Evolutionary conservation across 2,797 vertebrate genomes (phyloP).

Genomic region (Taeniopygia guttata): DNA sequence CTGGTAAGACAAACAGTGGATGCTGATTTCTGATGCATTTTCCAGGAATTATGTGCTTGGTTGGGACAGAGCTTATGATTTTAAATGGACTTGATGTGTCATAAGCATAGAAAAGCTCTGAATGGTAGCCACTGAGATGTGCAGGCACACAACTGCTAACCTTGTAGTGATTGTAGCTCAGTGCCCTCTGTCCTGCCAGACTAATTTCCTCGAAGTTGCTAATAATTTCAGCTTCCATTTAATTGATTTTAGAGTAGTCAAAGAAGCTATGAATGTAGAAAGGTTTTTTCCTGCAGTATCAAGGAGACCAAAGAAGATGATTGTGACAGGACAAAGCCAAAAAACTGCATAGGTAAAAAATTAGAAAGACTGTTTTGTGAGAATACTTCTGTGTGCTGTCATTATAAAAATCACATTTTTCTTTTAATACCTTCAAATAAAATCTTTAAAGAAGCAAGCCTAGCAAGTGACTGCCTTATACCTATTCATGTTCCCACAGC

Average conservation of each 20-base stretch:
- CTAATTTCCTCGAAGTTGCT: neutral
- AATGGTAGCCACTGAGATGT: neutral
- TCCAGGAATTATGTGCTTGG: neutral
- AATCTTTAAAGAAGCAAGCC: neutral
- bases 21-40: slow-evolving; percentile 24
- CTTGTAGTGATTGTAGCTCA: neutral
- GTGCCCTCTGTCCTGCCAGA: neutral
- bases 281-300: neutral
- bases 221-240: neutral
- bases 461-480: neutral
- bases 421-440: neutral
- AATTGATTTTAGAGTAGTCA: neutral
- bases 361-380: neutral
- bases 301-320: neutral
- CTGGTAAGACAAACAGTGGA: neutral
- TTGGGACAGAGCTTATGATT: neutral
- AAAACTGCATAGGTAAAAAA: neutral
- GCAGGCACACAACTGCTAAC: neutral
- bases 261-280: neutral
- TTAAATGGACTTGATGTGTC: neutral
- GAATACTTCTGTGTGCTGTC: neutral
- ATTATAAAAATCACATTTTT: neutral
- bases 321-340: neutral
- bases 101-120: neutral
- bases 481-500: neutral